Evolutionary conservation across 2,797 vertebrate genomes (phyloP), one percentile per base, ranked within the genome.

Genomic region (Picus viridis): DNA sequence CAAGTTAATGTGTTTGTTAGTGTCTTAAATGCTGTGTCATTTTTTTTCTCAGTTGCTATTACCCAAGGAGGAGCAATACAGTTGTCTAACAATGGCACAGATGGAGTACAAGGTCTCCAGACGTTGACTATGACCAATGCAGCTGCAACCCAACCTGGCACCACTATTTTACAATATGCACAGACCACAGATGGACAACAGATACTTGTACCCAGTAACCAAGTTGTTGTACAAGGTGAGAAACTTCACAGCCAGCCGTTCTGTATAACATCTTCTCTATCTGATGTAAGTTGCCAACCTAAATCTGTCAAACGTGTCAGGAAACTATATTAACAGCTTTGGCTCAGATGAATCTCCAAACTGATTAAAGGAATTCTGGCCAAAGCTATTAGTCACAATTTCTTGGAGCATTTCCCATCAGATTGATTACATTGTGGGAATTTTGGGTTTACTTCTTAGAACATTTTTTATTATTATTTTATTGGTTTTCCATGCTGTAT

Each of bases 101-200:
- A 99, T 89, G 99, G 99, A 63, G 98, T 99, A 54, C 99, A 99
- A 95, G 98, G 99, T 79, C 98, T 99, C 92, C 99, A 99, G 97
- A 99, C 99, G 0, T 97, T 99, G 93, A 99, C 99, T 27, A 99
- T 99, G 99, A 98, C 99, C 89, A 99, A 99, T 63, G 97, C 99
- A 67, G 98, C 98, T 12, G 98, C 98, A 45, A 97, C 98, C 45
- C 99, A 99, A 81, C 97, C 98, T 1, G 99, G 99, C 14, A 98
- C 99, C 90, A 99, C 99, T 96, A 99, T 99, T 97, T 98, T 99
- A 81, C 99, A 99, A 91, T 99, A 99, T 61, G 99, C 99, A 78
- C 99, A 99, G 97, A 99, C 99, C 94, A 99, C 99, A 30, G 99
- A 99, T 3, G 99, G 99, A 36, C 99, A 99, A 96, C 99, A 99